Evolutionary conservation across 2,113 vertebrate species (phyloP).

Genomic region (Beaufortia kweichowensis): DNA sequence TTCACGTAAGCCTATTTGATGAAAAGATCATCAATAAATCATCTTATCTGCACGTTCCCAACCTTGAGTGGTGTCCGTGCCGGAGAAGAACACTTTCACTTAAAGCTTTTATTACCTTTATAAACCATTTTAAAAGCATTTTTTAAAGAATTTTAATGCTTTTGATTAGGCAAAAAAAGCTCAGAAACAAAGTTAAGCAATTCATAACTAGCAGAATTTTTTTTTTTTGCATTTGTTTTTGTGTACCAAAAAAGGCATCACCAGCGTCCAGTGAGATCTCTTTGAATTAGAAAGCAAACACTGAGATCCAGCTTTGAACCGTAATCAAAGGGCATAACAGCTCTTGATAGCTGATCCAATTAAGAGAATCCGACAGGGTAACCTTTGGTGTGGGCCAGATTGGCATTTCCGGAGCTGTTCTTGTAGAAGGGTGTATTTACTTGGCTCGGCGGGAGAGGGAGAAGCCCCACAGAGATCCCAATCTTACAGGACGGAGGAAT

Average conservation of each 20-base stretch:
- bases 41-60: conserved; percentile 41
- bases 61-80: conserved; percentile 52
- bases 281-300: conserved; percentile 60
- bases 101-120: conserved; percentile 11
- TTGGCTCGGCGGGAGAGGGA: conserved; percentile 52
- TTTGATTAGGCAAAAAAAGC: conserved; percentile 36
- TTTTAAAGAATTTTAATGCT: too few species aligned
- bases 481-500: conserved; percentile 39
- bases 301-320: conserved; percentile 58
- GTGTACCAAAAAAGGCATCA: conserved; percentile 22
- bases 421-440: conserved; percentile 56
- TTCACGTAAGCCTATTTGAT: conserved; percentile 54
- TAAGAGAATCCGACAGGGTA: conserved; percentile 70
- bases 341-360: conserved; percentile 58
- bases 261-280: conserved; percentile 45
- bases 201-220: neutral
- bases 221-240: neutral
- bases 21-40: conserved; percentile 62
- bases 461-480: conserved; percentile 41
- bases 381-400: conserved; percentile 69
- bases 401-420: conserved; percentile 64
- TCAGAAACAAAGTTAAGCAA: conserved; percentile 19
- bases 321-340: conserved; percentile 63
- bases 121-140: too few species aligned
- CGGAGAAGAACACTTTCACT: conserved; percentile 26